phyloP scores from a whole-genome alignment of 2,888 invertebrate species.

The Yponomeuta plumbellus region DNA sequence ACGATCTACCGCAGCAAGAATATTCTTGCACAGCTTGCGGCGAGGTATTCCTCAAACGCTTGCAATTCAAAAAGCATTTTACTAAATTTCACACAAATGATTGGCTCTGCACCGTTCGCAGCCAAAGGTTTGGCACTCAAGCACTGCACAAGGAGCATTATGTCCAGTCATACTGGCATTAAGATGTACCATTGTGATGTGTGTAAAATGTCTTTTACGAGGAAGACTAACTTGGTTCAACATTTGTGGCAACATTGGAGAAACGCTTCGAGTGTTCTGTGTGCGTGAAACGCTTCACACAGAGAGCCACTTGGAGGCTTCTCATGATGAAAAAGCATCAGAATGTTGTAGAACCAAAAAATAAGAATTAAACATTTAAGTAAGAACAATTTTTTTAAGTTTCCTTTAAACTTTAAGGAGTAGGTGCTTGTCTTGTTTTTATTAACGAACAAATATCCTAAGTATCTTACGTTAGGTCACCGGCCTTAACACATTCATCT shows the following conservation, averaged over 20 bases:
- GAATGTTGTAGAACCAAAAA: conserved; percentile 19
- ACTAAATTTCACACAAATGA: neutral
- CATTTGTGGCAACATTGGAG: conserved; percentile 55
- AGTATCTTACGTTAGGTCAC: too few species aligned
- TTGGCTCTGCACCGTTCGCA: conserved; percentile 38
- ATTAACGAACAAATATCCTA: too few species aligned
- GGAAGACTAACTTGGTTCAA: conserved; percentile 51
- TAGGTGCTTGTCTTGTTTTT: too few species aligned
- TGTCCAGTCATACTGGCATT: conserved; percentile 37
- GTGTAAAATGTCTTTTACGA: conserved; percentile 56
- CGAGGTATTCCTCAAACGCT: conserved; percentile 2
- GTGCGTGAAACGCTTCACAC: conserved; percentile 63
- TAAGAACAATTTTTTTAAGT: too few species aligned
- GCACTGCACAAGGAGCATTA: conserved; percentile 1
- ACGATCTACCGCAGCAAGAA: neutral
- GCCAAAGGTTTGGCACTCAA: conserved; percentile 31
- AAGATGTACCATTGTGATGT: conserved; percentile 44
- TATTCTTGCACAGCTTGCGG: conserved; percentile 16
- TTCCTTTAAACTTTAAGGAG: too few species aligned
- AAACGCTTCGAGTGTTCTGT: conserved; percentile 40
- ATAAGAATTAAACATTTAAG: neutral
- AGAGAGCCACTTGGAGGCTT: conserved; percentile 61
- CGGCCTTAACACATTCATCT: too few species aligned
- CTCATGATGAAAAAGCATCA: conserved; percentile 65
- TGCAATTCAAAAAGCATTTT: conserved; percentile 5